phyloP scores from a whole-genome alignment of 1,140 invertebrate genomes.

The Drosophila triauraria region DNA sequence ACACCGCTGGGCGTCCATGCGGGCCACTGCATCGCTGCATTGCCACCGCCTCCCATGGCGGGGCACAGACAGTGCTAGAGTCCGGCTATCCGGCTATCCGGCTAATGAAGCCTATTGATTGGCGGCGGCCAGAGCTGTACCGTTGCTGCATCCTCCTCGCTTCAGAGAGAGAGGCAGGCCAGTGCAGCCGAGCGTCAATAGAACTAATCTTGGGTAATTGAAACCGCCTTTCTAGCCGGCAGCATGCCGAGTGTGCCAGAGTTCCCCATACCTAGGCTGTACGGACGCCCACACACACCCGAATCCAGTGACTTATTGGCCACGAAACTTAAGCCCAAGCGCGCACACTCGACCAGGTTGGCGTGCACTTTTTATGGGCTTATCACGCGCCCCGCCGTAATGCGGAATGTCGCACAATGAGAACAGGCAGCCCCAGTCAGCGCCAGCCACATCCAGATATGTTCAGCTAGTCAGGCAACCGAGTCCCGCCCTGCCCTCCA shows the following conservation, averaged over 20 bases:
- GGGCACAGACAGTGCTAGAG: slow-evolving; percentile 4
- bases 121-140: slow-evolving; percentile 10
- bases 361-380: slow-evolving; percentile 48
- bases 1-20: slow-evolving; percentile 53
- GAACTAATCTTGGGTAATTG: slow-evolving; percentile 60
- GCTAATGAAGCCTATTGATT: slow-evolving; percentile 60
- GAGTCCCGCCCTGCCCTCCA: slow-evolving; percentile 3
- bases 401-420: slow-evolving; percentile 58
- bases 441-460: slow-evolving; percentile 9
- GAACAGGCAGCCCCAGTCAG: slow-evolving; percentile 23
- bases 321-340: slow-evolving; percentile 48
- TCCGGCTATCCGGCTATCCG: slow-evolving; percentile 49
- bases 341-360: slow-evolving; percentile 17
- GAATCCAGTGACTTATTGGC: slow-evolving; percentile 48
- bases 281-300: slow-evolving; percentile 26
- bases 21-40: slow-evolving; percentile 22
- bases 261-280: slow-evolving; percentile 2
- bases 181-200: slow-evolving; percentile 46
- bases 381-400: slow-evolving; percentile 48
- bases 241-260: slow-evolving; percentile 35
- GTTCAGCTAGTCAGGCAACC: slow-evolving; percentile 22
- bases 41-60: slow-evolving; percentile 44
- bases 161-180: background rate
- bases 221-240: slow-evolving; percentile 58
- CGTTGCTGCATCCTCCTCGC: slow-evolving; percentile 28